Conservation (phyloP, 2,888 invertebrate genomes). For the Pyrocoelia pectoralis region DNA sequence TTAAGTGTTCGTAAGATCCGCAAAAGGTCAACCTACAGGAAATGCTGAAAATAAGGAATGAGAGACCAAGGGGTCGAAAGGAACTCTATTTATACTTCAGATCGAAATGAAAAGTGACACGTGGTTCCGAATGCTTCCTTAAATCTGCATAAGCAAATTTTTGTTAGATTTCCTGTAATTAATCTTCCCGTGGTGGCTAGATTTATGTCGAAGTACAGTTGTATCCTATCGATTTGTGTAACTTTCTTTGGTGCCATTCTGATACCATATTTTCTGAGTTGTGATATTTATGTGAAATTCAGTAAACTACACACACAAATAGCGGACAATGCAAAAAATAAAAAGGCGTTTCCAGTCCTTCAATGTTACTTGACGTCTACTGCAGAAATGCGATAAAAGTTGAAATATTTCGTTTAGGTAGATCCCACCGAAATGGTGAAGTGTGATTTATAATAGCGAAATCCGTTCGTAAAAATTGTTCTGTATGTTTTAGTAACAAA, state of each 20-base stretch:
- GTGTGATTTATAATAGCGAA: slow-evolving; percentile 29
- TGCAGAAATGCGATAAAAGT: slow-evolving; percentile 36
- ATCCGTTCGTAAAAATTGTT: slow-evolving; percentile 25
- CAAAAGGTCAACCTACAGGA: slow-evolving; percentile 49
- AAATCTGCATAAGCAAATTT: not conserved
- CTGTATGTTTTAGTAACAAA: slow-evolving; percentile 27
- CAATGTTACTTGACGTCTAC: slow-evolving; percentile 33
- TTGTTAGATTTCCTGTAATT: slow-evolving; percentile 13
- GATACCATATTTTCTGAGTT: slow-evolving; percentile 1
- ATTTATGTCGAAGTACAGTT: not conserved
- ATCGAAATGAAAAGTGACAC: slow-evolving; percentile 41
- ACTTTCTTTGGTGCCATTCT: too few relatives aligned
- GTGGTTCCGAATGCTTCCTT: slow-evolving; percentile 31
- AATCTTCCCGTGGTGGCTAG: not conserved
- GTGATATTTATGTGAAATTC: slow-evolving; percentile 8
- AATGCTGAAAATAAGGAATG: slow-evolving; percentile 41
- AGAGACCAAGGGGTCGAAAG: slow-evolving; percentile 29
- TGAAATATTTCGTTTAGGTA: slow-evolving; percentile 35
- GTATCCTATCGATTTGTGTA: not conserved
- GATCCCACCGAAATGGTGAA: slow-evolving; percentile 26
- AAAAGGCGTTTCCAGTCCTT: slow-evolving; percentile 29
- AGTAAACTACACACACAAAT: slow-evolving; percentile 24
- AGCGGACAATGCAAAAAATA: slow-evolving; percentile 25
- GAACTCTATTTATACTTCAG: slow-evolving; percentile 40
- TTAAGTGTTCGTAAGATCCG: slow-evolving; percentile 43